Evolutionary conservation across 2,888 invertebrate genomes (phyloP).

Genomic region (Hyalella azteca): DNA sequence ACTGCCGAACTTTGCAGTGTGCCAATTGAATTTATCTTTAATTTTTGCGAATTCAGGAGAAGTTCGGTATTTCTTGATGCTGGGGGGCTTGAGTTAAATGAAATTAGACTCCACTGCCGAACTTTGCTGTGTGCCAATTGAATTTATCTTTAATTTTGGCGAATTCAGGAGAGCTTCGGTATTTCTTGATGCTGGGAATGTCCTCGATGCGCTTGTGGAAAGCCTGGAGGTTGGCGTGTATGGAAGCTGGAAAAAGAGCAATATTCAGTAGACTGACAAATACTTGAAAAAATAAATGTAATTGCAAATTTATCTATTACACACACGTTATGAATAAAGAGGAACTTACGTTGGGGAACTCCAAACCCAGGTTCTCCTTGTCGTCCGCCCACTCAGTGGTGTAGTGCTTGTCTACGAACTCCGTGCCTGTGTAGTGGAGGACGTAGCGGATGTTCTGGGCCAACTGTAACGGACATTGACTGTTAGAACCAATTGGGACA

Average conservation of each 20-base stretch:
- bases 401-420: slow-evolving; percentile 64
- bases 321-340: too few relatives aligned
- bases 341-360: slow-evolving; percentile 63
- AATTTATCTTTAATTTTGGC: slow-evolving; percentile 60
- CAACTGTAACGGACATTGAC: slow-evolving; percentile 62
- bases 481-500: too few relatives aligned
- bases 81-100: too few relatives aligned
- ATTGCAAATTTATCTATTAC: too few relatives aligned
- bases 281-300: too few relatives aligned
- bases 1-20: too few relatives aligned
- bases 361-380: slow-evolving; percentile 62
- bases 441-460: slow-evolving; percentile 65
- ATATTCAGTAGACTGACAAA: too few relatives aligned
- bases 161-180: slow-evolving; percentile 61
- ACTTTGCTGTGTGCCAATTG: slow-evolving; percentile 62
- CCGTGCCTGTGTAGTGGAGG: slow-evolving; percentile 63
- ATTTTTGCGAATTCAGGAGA: too few relatives aligned
- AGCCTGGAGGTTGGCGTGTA: slow-evolving; percentile 63
- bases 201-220: slow-evolving; percentile 62
- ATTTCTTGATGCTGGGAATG: slow-evolving; percentile 61
- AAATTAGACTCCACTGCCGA: slow-evolving; percentile 56
- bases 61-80: too few relatives aligned
- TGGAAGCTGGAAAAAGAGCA: slow-evolving; percentile 62
- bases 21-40: too few relatives aligned
- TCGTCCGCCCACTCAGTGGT: slow-evolving; percentile 62